phyloP scores from a whole-genome alignment of 2,797 vertebrate species.

The Artibeus jamaicensis region DNA sequence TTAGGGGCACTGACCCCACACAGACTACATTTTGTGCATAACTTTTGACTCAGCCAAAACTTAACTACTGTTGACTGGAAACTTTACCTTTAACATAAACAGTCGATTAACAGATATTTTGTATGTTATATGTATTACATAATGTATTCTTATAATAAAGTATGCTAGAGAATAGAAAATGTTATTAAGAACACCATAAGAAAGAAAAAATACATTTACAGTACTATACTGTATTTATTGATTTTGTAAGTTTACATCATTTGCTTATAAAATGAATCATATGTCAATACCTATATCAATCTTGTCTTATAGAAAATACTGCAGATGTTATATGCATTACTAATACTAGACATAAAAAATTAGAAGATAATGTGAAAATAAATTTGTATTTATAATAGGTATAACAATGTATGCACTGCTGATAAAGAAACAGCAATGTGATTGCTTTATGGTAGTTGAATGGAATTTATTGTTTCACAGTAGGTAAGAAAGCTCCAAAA shows the following conservation, averaged over 20 bases:
- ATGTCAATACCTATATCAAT: neutral
- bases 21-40: neutral
- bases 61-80: neutral
- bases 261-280: neutral
- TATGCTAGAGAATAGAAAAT: neutral
- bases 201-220: neutral
- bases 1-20: neutral
- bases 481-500: neutral
- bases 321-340: neutral
- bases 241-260: neutral
- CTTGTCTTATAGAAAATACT: neutral
- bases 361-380: neutral
- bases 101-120: neutral
- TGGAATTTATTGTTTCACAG: neutral
- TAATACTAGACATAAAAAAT: neutral
- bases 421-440: neutral
- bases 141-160: neutral
- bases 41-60: neutral
- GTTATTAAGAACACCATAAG: neutral
- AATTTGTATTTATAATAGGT: neutral
- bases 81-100: neutral
- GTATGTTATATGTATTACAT: neutral
- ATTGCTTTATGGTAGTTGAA: neutral
- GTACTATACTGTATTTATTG: neutral
- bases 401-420: neutral